Evolutionary conservation across 2,113 vertebrate species (phyloP).

Genomic region (Brachyistius frenatus): DNA sequence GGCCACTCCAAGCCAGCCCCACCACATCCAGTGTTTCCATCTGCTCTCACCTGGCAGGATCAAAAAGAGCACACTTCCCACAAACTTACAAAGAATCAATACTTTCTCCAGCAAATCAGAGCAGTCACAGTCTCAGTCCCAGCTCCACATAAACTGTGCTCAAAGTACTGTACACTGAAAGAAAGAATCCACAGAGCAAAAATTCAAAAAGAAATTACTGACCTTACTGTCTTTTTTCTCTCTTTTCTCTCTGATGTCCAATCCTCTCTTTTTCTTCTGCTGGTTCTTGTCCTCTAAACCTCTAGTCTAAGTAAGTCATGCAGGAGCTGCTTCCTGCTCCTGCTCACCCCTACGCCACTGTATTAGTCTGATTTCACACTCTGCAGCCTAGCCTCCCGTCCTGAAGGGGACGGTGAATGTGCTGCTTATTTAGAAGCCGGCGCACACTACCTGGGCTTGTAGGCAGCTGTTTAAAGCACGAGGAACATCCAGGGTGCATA

Average conservation of each 20-base stretch:
- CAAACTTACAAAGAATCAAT: conserved; percentile 87
- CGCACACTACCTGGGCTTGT: conserved; percentile 85
- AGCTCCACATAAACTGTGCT: conserved; percentile 69
- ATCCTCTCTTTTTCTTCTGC: conserved; percentile 78
- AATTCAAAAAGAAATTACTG: conserved; percentile 79
- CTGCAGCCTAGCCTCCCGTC: conserved; percentile 86
- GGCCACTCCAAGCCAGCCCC: conserved; percentile 68
- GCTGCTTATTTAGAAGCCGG: conserved; percentile 87
- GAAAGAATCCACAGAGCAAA: conserved; percentile 68
- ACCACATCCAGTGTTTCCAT: conserved; percentile 72
- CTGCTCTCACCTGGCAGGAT: conserved; percentile 83
- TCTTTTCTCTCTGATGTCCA: conserved; percentile 80
- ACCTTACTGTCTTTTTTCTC: conserved; percentile 83
- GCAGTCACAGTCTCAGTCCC: conserved; percentile 71
- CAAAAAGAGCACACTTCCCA: conserved; percentile 83
- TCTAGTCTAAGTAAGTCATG: conserved; percentile 80
- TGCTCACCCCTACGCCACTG: conserved; percentile 81
- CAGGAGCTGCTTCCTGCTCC: conserved; percentile 80
- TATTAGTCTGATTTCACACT: conserved; percentile 88
- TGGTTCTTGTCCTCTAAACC: conserved; percentile 81
- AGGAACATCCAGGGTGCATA: conserved; percentile 88
- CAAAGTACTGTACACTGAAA: conserved; percentile 66
- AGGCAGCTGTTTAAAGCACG: conserved; percentile 86
- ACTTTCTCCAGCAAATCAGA: conserved; percentile 81
- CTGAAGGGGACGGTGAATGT: conserved; percentile 86